Percentiles rank a stretch among this genome's conserved stretches.
Evolutionary conservation across 1,140 invertebrate genomes (phyloP).

Genomic region (Asbolus verrucosus): DNA sequence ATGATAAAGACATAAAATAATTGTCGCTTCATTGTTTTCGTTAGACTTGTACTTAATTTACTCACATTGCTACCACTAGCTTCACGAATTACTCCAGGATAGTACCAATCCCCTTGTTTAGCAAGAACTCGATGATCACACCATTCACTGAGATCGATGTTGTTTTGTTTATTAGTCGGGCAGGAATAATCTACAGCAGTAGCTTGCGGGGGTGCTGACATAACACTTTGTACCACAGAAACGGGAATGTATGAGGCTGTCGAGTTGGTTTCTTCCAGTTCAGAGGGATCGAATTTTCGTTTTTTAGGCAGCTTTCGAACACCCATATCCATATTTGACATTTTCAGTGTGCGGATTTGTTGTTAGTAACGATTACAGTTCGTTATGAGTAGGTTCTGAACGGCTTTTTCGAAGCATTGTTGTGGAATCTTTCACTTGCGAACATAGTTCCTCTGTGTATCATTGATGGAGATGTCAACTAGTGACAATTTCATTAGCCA

Average conservation of each 20-base stretch:
- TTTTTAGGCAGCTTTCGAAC: slow-evolving; percentile 86
- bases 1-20: too few relatives aligned
- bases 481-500: slow-evolving; percentile 38
- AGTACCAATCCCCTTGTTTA: slow-evolving; percentile 83
- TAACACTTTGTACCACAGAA: slow-evolving; percentile 60
- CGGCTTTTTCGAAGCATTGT: slow-evolving; percentile 51
- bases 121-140: slow-evolving; percentile 90
- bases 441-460: slow-evolving; percentile 40
- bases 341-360: slow-evolving; percentile 7
- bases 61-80: slow-evolving; percentile 68
- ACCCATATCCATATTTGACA: slow-evolving; percentile 63
- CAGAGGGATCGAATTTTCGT: slow-evolving; percentile 86
- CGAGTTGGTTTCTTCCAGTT: slow-evolving; percentile 75
- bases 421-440: slow-evolving; percentile 27
- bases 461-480: slow-evolving; percentile 41
- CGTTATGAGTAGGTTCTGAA: slow-evolving; percentile 56
- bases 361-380: slow-evolving; percentile 12
- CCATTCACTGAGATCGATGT: slow-evolving; percentile 90
- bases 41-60: too few relatives aligned
- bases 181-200: slow-evolving; percentile 73
- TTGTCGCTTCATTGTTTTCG: too few relatives aligned
- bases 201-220: slow-evolving; percentile 69
- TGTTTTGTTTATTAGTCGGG: slow-evolving; percentile 58
- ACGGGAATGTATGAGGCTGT: slow-evolving; percentile 58
- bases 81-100: slow-evolving; percentile 81